Base-by-base conservation (phyloP, 2,113 vertebrate species). In the Bucco capensis region DNA sequence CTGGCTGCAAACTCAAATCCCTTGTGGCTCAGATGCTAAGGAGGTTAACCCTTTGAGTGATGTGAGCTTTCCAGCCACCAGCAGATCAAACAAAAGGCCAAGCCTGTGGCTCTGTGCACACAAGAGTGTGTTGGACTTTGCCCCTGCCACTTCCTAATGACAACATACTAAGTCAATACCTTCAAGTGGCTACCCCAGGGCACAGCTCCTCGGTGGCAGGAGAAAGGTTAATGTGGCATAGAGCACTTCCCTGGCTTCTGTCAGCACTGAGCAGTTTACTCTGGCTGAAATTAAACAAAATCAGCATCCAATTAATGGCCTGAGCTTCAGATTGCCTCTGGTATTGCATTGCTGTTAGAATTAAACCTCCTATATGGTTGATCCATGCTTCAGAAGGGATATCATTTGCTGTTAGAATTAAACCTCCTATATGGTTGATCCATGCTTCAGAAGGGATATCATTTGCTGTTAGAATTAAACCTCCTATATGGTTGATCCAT, bases 211-310 rank as follows among this genome's bases (percentile, higher is more conserved):
- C 4, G 7, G 22, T 73, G 70, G 71, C 40, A 75, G 49, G 56
- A 65, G 66, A 89, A 96, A 94, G 90, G 92, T 77, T 96, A 93
- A 85, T 86, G 71, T 65, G 85, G 49, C 71, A 80, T 82, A 46
- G 23, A 85, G 81, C 40, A 73, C 47, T n/a, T 38, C 95, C 90
- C 95, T 93, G 66, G 83, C 79, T 86, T 83, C 62, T 94, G 78
- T 66, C 82, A 66, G 47, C 56, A 64, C 38, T 83, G 70, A 80
- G 42, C 56, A 80, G 66, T 94, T 97, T 93, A 86, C n/a, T 88
- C 16, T 95, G 60, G 37, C 80, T 92, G 80, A 95, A 95, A 90
- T 90, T 84, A 93, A 93, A 94, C 79, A 91, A 95, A 91, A 97
- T 74, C 4, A 0, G 60, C 75, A 78, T 90, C 85, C 89, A 95